Evolutionary conservation across 2,797 vertebrate genomes (phyloP).

Genomic region (Denticeps clupeoides): DNA sequence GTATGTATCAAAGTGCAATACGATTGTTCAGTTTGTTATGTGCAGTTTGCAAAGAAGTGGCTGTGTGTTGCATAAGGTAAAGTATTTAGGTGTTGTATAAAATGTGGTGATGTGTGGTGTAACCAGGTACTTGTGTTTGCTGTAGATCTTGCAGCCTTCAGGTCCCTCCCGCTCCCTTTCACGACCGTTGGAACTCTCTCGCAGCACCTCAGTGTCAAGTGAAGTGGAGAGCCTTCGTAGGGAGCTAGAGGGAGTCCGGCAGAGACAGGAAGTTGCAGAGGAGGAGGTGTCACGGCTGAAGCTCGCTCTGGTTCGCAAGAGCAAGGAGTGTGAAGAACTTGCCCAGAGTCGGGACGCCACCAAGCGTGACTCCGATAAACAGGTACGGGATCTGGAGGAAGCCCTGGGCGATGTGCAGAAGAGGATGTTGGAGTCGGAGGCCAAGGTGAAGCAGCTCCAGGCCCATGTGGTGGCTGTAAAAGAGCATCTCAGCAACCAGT

Average conservation of each 20-base stretch:
- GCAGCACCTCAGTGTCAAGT: constrained; percentile 21
- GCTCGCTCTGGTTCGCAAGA: constrained; percentile 66
- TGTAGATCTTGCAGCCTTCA: constrained; percentile 42
- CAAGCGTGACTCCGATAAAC: constrained; percentile 77
- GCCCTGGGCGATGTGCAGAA: constrained; percentile 91
- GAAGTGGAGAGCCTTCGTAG: constrained; percentile 50
- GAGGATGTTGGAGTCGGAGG: constrained; percentile 92
- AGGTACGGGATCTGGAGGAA: constrained; percentile 84
- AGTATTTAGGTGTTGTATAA: no score
- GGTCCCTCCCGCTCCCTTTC: constrained; percentile 61
- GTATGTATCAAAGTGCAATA: no score
- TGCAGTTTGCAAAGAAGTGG: no score
- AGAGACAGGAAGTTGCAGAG: constrained; percentile 47
- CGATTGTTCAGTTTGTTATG: no score
- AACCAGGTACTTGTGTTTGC: background rate
- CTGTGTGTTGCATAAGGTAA: no score
- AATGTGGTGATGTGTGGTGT: background rate
- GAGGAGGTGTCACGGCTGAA: constrained; percentile 63
- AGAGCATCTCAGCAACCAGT: constrained; percentile 70
- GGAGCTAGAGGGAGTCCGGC: constrained; percentile 53
- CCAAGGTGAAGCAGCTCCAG: constrained; percentile 94
- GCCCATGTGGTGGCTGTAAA: constrained; percentile 88
- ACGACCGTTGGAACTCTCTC: constrained; percentile 66
- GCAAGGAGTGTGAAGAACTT: constrained; percentile 71
- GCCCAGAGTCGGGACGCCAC: constrained; percentile 59